phyloP scores from a whole-genome alignment of 1,140 invertebrate species.

The Drosophila bocki region DNA sequence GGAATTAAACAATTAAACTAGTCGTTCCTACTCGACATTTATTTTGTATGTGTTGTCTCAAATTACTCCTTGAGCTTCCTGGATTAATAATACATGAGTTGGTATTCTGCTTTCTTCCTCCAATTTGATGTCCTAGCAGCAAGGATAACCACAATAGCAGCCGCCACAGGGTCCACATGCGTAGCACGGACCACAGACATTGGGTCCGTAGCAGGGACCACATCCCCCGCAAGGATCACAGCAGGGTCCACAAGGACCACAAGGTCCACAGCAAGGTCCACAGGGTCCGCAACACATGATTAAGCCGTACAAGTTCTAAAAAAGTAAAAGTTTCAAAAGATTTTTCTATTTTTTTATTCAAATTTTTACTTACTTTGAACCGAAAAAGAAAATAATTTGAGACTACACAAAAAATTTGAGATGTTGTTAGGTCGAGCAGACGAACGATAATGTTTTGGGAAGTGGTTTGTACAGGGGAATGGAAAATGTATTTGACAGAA shows the following conservation, averaged over 20 bases:
- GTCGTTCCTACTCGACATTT: background rate
- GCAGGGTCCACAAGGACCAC: constrained; percentile 18
- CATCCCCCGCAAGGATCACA: constrained; percentile 3
- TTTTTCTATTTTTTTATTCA: background rate
- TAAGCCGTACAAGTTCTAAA: constrained; percentile 11
- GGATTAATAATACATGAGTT: background rate
- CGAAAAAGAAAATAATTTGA: constrained; percentile 27
- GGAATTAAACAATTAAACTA: background rate
- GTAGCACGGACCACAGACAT: constrained; percentile 27
- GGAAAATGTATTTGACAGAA: constrained; percentile 21
- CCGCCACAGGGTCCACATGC: constrained; percentile 30
- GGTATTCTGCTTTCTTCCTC: background rate
- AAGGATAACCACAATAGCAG: constrained; percentile 27
- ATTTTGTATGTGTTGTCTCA: background rate
- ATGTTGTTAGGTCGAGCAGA: constrained; percentile 16
- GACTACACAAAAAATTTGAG: constrained; percentile 28
- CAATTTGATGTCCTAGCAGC: constrained; percentile 8
- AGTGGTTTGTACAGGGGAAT: constrained; percentile 4
- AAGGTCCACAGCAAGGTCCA: constrained; percentile 20
- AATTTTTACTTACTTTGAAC: constrained; percentile 16
- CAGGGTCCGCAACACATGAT: constrained; percentile 38
- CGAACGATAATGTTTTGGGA: background rate
- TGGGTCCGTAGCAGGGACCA: constrained; percentile 21
- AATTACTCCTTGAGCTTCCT: background rate
- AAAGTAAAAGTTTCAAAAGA: too few relatives aligned